Conservation (phyloP, 2,113 vertebrate species). For the Pandion haliaetus region DNA sequence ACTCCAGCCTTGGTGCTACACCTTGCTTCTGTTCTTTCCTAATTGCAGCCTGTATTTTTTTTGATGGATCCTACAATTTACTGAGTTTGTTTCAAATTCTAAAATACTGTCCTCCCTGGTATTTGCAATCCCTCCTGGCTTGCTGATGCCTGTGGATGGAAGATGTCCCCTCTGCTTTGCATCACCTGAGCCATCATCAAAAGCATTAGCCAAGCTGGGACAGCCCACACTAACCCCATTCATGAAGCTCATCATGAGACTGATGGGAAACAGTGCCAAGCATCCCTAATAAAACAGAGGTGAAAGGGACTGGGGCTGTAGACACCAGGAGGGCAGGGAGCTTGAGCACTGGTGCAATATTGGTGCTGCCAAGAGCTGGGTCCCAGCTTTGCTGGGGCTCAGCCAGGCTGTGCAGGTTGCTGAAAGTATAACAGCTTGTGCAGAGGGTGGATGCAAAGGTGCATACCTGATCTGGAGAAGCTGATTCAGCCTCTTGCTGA, state of each 20-base stretch:
- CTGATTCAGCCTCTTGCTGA: not conserved
- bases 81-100: not conserved
- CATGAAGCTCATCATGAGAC: not conserved
- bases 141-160: not conserved
- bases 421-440: not conserved
- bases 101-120: not conserved
- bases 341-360: not conserved
- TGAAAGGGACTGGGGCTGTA: not conserved
- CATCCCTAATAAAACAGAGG: not conserved
- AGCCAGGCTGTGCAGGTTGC: not conserved
- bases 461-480: not conserved
- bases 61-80: not conserved
- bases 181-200: not conserved
- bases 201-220: rapidly evolving
- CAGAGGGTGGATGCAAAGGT: not conserved
- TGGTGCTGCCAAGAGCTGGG: not conserved
- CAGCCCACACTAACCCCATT: not conserved
- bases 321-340: not conserved
- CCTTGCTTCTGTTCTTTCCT: not conserved
- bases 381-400: not conserved
- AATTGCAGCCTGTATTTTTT: not conserved
- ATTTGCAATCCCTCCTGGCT: not conserved
- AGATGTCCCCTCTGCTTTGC: not conserved
- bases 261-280: not conserved
- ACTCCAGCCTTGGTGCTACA: not conserved